Conservation (phyloP, 2,888 invertebrate genomes). For the Drosophila meridionalis region DNA sequence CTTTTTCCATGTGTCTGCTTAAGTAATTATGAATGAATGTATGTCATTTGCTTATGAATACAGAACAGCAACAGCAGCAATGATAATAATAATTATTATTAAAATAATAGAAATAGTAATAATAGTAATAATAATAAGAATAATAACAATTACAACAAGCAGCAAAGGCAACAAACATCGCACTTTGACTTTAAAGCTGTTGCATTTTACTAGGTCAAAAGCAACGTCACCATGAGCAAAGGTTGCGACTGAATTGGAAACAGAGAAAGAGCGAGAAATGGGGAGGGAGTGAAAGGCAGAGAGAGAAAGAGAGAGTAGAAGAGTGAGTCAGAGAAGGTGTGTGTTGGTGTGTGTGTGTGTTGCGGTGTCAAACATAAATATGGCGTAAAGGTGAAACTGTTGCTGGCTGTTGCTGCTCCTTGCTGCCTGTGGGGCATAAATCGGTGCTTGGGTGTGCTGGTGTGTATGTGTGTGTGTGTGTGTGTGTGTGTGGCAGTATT, state of each 20-base stretch:
- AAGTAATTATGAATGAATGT: conserved; percentile 24
- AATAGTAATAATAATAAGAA: conserved; percentile 1
- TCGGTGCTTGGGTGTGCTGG: conserved; percentile 45
- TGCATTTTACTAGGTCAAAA: conserved; percentile 79
- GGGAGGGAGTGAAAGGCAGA: neutral
- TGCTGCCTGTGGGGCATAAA: conserved; percentile 65
- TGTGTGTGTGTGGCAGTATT: conserved; percentile 40
- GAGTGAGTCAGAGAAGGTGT: conserved; percentile 1
- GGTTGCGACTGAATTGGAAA: conserved; percentile 21
- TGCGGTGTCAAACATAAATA: conserved; percentile 74
- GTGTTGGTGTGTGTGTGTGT: conserved; percentile 24
- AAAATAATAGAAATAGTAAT: conserved; percentile 15
- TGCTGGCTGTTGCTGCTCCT: conserved; percentile 70
- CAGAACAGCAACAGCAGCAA: conserved; percentile 18
- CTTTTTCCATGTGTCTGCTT: neutral
- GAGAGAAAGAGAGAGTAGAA: neutral
- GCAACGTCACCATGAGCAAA: conserved; percentile 69
- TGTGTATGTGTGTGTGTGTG: conserved; percentile 33
- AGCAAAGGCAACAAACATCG: conserved; percentile 41
- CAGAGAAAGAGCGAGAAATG: neutral
- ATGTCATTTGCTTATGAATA: conserved; percentile 44
- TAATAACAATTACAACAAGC: conserved; percentile 17
- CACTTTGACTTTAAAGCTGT: conserved; percentile 80
- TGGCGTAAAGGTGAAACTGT: conserved; percentile 78
- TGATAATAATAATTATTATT: neutral